Percentiles rank a stretch among this genome's conserved stretches.
Evolutionary conservation across 2,113 vertebrate species (phyloP).

Genomic region (Ophiodon elongatus): DNA sequence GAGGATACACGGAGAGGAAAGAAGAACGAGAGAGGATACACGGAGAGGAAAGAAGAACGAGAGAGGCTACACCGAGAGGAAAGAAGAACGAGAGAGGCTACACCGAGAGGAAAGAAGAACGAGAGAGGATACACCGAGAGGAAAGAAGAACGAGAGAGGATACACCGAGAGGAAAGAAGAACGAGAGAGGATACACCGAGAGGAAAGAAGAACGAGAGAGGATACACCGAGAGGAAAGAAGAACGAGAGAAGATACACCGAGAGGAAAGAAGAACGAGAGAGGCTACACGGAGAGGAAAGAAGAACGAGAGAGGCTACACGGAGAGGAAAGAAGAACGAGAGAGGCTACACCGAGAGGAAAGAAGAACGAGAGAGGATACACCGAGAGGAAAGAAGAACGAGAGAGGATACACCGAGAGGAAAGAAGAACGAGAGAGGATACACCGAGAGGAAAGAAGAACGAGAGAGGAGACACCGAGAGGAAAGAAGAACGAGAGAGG

Average conservation of each 20-base stretch:
- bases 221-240: neutral
- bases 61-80: neutral
- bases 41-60: conserved; percentile 1
- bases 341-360: too few species aligned
- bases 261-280: conserved; percentile 10
- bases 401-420: too few species aligned
- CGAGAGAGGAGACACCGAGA: too few species aligned
- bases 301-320: conserved; percentile 1
- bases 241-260: too few species aligned
- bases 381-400: too few species aligned
- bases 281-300: neutral
- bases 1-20: neutral
- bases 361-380: neutral
- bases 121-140: neutral
- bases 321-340: too few species aligned
- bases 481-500: conserved; percentile 9
- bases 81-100: too few species aligned
- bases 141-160: conserved; percentile 9
- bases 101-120: conserved; percentile 1
- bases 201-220: conserved; percentile 14
- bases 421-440: conserved; percentile 7
- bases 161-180: too few species aligned
- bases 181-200: too few species aligned
- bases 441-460: too few species aligned
- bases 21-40: conserved; percentile 2